These are phyloP conservation scores for Cheilosia pagana DNA, from an alignment of 2,888 invertebrate species.

Conservation along the genomic window DNA sequence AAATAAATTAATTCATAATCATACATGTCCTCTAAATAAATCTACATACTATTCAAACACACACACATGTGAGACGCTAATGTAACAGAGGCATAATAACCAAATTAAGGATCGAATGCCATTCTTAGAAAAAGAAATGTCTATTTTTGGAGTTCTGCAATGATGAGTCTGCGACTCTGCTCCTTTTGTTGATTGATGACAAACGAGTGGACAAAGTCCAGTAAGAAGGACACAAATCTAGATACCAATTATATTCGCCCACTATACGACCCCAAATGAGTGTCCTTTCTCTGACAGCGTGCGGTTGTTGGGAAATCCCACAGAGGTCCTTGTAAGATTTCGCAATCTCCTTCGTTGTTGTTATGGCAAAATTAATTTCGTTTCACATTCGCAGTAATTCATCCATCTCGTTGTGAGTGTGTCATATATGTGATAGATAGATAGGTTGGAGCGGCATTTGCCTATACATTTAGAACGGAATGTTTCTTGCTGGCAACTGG, in stretches of 20 bases:
- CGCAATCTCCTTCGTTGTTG: conserved; percentile 16
- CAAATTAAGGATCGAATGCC: conserved; percentile 26
- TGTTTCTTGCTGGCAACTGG: conserved; percentile 82
- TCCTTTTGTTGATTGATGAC: conserved; percentile 54
- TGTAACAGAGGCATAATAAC: neutral
- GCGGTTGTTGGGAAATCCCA: conserved; percentile 42
- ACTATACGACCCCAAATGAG: conserved; percentile 10
- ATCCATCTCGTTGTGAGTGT: conserved; percentile 2
- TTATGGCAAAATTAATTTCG: conserved; percentile 48
- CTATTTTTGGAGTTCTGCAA: conserved; percentile 46
- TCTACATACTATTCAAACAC: conserved; percentile 7
- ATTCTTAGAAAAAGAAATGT: conserved; percentile 20
- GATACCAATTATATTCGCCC: conserved; percentile 50
- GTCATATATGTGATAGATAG: conserved; percentile 10
- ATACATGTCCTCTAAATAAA: conserved; percentile 26
- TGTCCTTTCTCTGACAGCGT: conserved; percentile 25
- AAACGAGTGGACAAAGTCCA: conserved; percentile 9
- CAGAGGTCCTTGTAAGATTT: conserved; percentile 53
- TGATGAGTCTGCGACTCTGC: conserved; percentile 13
- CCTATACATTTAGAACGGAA: conserved; percentile 82
- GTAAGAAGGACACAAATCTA: conserved; percentile 6
- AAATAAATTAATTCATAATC: neutral
- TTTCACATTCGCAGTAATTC: conserved; percentile 37
- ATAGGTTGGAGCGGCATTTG: conserved; percentile 7
- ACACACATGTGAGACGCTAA: conserved; percentile 13